phyloP scores from a whole-genome alignment of 2,888 invertebrate species.

The Minunthozetes semirufus region DNA sequence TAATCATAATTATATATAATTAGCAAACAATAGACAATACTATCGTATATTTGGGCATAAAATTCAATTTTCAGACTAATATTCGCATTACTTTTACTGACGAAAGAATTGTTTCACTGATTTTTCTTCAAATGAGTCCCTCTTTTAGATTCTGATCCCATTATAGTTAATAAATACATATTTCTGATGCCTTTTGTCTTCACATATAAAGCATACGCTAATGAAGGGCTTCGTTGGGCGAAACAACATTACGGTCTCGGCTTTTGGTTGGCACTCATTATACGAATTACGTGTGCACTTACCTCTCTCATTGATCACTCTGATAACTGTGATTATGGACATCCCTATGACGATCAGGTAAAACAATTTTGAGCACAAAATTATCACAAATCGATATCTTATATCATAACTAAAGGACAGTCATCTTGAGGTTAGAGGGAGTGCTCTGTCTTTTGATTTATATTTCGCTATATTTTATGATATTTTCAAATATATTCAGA shows the following conservation, averaged over 20 bases:
- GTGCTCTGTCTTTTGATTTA: neutral
- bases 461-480: no score
- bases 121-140: neutral
- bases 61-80: neutral
- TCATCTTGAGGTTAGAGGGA: neutral
- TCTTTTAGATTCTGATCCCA: neutral
- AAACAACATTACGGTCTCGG: conserved; percentile 22
- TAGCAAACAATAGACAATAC: neutral
- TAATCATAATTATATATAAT: neutral
- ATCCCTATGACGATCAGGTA: conserved; percentile 7
- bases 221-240: conserved; percentile 25
- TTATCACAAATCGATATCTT: neutral
- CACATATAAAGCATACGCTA: neutral
- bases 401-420: neutral
- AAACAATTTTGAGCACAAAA: neutral
- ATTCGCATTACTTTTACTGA: neutral
- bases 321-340: neutral
- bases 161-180: no score
- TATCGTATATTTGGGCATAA: neutral
- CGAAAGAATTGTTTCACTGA: neutral
- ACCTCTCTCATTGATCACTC: conserved; percentile 10
- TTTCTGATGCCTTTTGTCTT: no score
- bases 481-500: no score
- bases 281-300: conserved; percentile 14
- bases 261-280: conserved; percentile 16